phyloP scores from a whole-genome alignment of 2,797 vertebrate species.

The Malurus leucopterus region DNA sequence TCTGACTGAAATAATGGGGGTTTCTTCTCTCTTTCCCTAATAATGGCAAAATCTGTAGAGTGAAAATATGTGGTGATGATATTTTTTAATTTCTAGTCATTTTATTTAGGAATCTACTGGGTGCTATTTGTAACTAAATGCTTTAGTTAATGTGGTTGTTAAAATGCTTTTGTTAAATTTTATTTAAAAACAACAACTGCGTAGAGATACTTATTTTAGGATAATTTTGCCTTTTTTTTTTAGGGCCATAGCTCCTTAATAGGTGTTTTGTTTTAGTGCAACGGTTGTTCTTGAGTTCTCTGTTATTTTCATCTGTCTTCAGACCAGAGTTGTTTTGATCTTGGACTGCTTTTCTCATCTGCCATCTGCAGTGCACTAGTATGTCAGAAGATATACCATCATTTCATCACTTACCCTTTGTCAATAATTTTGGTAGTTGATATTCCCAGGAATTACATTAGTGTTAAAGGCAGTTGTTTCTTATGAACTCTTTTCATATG shows the following conservation, averaged over 20 bases:
- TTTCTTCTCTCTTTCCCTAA: background rate
- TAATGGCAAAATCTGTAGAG: background rate
- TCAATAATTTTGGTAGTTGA: background rate
- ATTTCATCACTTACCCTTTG: background rate
- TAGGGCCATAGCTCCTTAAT: background rate
- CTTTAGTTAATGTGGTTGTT: background rate
- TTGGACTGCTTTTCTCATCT: background rate
- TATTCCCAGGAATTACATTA: background rate
- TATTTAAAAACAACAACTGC: background rate
- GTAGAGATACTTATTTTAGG: background rate
- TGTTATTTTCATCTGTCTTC: background rate
- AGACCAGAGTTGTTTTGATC: background rate
- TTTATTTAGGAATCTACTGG: background rate
- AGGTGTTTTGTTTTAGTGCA: background rate
- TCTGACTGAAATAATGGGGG: background rate
- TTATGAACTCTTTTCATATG: background rate
- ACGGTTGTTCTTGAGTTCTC: background rate
- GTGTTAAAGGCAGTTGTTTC: constrained; percentile 8
- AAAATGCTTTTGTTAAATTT: background rate
- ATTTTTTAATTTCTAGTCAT: background rate
- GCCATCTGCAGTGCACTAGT: background rate
- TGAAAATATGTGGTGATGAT: background rate
- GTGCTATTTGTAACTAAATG: background rate
- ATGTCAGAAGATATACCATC: background rate
- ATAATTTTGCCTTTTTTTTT: background rate